Conservation (phyloP, 2,113 vertebrate species). For the Thamnaconus septentrionalis region DNA sequence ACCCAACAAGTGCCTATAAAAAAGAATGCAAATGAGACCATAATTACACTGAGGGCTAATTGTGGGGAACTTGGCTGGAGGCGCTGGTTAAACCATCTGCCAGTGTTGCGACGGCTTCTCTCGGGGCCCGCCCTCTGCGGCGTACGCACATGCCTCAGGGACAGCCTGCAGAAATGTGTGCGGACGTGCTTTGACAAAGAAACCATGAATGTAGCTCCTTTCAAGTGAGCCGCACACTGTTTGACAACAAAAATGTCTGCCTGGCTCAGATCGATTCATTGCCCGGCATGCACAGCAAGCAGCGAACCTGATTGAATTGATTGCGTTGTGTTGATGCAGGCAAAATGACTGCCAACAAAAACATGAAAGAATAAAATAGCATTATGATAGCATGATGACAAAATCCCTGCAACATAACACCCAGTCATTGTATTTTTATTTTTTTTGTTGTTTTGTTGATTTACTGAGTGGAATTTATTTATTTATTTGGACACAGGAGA, state of each 20-base stretch:
- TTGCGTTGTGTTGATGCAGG: not conserved
- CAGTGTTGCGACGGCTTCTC: conserved; percentile 48
- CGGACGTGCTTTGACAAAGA: conserved; percentile 29
- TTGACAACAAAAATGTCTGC: not conserved
- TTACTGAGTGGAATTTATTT: too few species aligned
- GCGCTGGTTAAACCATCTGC: conserved; percentile 50
- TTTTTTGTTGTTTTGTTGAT: too few species aligned
- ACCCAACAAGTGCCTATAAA: conserved; percentile 1
- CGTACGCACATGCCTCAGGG: conserved; percentile 35
- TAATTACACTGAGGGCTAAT: conserved; percentile 39
- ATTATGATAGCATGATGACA: too few species aligned
- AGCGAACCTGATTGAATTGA: not conserved
- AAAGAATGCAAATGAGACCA: conserved; percentile 27
- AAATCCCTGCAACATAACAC: too few species aligned
- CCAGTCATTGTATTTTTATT: too few species aligned
- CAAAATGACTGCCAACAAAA: not conserved
- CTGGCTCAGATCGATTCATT: too few species aligned
- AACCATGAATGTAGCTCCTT: conserved; percentile 11
- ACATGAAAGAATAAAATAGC: too few species aligned
- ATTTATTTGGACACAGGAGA: too few species aligned
- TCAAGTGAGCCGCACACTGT: not conserved
- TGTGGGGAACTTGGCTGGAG: conserved; percentile 47
- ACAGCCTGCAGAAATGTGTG: conserved; percentile 7
- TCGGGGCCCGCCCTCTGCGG: too few species aligned
- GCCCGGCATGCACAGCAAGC: too few species aligned